Conservation (phyloP, 53 echinoderm and acorn worm species). For the Pentamera pediparva region DNA sequence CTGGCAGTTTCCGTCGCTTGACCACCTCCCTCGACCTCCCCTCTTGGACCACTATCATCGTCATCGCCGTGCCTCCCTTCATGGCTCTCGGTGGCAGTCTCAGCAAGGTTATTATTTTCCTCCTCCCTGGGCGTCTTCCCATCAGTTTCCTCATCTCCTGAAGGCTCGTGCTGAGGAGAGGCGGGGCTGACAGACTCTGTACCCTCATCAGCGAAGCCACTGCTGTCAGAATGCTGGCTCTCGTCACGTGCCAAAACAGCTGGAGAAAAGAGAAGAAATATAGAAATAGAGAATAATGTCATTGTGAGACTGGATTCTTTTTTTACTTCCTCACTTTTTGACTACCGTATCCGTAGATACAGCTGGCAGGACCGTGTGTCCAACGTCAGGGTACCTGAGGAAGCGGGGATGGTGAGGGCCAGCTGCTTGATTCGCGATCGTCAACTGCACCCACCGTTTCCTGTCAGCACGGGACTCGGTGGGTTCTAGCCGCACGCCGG, state of each 20-base stretch:
- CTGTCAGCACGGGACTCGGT: too few species aligned
- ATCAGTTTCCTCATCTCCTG: not conserved
- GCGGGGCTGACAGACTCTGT: conserved; percentile 45
- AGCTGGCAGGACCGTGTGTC: too few species aligned
- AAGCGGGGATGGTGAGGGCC: too few species aligned
- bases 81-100: not conserved
- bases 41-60: not conserved
- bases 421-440: too few species aligned
- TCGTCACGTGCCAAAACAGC: conserved; percentile 63
- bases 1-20: not conserved
- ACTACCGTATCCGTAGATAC: too few species aligned
- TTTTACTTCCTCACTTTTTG: too few species aligned
- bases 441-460: not conserved
- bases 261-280: conserved; percentile 15
- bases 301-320: too few species aligned
- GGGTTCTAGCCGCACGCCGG: not conserved
- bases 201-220: conserved; percentile 94
- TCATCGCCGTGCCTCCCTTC: not conserved
- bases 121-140: not conserved
- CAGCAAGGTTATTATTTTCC: not conserved
- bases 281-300: too few species aligned
- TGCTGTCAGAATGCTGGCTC: conserved; percentile 95
- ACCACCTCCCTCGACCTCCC: not conserved
- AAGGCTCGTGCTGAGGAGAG: conserved; percentile 26
- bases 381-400: too few species aligned